Conservation (phyloP, 37 sponge, comb jelly and placozoan genomes). For the Mnemiopsis leidyi region DNA sequence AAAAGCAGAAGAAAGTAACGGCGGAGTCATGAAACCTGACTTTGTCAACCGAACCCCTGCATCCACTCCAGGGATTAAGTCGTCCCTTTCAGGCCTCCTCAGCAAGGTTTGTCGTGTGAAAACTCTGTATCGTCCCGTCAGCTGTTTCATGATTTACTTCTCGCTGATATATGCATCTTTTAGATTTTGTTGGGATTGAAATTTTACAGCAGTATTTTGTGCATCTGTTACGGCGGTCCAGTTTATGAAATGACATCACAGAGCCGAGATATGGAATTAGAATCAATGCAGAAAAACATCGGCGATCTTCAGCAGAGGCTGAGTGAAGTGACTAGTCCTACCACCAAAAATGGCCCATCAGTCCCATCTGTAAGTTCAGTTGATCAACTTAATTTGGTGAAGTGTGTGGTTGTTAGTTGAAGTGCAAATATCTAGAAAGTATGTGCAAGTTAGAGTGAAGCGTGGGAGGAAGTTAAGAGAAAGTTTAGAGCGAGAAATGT, state of each 20-base stretch:
- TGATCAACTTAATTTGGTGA: too few species aligned
- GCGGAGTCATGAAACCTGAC: constrained; percentile 46
- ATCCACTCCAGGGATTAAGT: constrained; percentile 13
- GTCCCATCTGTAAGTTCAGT: background rate
- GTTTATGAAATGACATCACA: background rate
- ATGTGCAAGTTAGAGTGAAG: background rate
- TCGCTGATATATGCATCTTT: background rate
- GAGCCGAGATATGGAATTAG: constrained; percentile 2
- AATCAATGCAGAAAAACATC: constrained; percentile 58
- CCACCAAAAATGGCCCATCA: background rate
- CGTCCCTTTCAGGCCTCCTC: constrained; percentile 20
- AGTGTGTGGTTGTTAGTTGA: background rate
- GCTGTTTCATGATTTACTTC: background rate
- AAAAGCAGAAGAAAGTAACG: background rate
- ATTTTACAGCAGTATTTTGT: background rate
- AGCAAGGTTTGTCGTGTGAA: constrained; percentile 25
- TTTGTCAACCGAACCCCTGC: constrained; percentile 26
- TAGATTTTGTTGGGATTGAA: background rate
- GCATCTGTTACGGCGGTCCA: background rate
- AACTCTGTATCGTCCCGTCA: background rate
- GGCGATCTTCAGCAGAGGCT: constrained; percentile 52
- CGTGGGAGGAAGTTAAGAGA: background rate
- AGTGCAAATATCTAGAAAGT: background rate
- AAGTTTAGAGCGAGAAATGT: background rate
- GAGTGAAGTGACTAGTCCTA: constrained; percentile 21